Conservation (phyloP, 1,140 invertebrate species). For the Drosophila sucinea region DNA sequence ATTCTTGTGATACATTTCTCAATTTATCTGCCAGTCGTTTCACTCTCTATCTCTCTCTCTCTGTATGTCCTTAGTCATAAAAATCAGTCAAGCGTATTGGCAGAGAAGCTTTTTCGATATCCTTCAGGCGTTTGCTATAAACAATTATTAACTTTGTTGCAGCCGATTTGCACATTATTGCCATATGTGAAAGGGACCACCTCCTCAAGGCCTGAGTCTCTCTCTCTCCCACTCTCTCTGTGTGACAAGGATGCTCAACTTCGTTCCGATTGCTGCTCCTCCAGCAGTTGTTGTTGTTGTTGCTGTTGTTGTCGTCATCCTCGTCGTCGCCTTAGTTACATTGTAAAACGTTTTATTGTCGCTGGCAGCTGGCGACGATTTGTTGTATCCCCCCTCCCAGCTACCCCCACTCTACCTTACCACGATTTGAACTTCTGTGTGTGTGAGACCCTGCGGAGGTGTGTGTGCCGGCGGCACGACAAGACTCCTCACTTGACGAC, state of each 20-base stretch:
- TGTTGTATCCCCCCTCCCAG: slow-evolving; percentile 49
- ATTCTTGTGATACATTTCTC: slow-evolving; percentile 11
- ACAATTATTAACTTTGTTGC: slow-evolving; percentile 76
- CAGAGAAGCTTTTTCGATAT: slow-evolving; percentile 34
- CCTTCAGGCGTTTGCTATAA: slow-evolving; percentile 56
- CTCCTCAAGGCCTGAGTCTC: slow-evolving; percentile 13
- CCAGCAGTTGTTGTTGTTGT: not conserved
- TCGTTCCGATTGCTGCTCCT: slow-evolving; percentile 7
- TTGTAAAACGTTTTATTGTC: slow-evolving; percentile 80
- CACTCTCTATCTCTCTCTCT: not conserved
- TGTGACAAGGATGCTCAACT: slow-evolving; percentile 4
- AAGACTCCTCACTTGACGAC: slow-evolving; percentile 53
- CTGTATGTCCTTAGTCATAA: slow-evolving; percentile 15
- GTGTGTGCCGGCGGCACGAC: slow-evolving; percentile 64
- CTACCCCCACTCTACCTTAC: slow-evolving; percentile 13
- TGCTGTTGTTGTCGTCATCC: slow-evolving; percentile 58
- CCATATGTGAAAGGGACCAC: slow-evolving; percentile 51
- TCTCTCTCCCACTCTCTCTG: not conserved
- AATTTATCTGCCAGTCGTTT: slow-evolving; percentile 1
- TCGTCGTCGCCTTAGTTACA: slow-evolving; percentile 69
- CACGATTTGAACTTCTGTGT: slow-evolving; percentile 13
- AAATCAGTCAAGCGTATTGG: slow-evolving; percentile 33
- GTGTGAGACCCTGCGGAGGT: slow-evolving; percentile 23
- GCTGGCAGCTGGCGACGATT: slow-evolving; percentile 74
- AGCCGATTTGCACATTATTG: slow-evolving; percentile 63